These are phyloP conservation scores for Cynoglossus semilaevis DNA, from an alignment of 2,113 vertebrate species.

Conservation along the genomic window DNA sequence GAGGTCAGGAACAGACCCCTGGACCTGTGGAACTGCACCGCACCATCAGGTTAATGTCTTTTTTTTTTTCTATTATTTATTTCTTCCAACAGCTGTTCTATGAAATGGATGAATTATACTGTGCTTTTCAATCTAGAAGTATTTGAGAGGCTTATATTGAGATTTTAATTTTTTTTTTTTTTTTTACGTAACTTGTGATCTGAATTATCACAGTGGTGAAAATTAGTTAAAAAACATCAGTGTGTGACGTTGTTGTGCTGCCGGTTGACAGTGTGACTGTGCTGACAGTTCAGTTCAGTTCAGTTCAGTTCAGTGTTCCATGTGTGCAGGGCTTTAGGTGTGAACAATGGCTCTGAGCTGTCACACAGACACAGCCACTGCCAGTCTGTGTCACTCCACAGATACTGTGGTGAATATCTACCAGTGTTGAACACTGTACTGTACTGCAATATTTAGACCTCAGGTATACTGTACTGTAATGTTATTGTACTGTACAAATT, in stretches of 20 bases:
- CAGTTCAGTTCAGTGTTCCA: slow-evolving; percentile 39
- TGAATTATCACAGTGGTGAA: too few relatives aligned
- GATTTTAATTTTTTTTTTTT: too few relatives aligned
- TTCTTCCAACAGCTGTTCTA: background rate
- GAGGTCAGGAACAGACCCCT: slow-evolving; percentile 44
- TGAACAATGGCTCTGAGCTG: slow-evolving; percentile 62
- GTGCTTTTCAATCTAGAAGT: too few relatives aligned
- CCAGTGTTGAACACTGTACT: too few relatives aligned
- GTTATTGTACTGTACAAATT: too few relatives aligned
- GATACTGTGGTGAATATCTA: too few relatives aligned
- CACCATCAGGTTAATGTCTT: background rate
- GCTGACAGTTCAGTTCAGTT: slow-evolving; percentile 67
- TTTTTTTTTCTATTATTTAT: background rate
- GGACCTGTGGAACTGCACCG: slow-evolving; percentile 6
- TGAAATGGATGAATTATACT: too few relatives aligned
- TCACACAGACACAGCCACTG: slow-evolving; percentile 61
- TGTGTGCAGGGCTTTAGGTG: slow-evolving; percentile 51
- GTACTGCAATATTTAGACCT: too few relatives aligned
- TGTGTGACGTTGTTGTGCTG: slow-evolving; percentile 16
- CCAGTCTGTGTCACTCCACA: slow-evolving; percentile 5
- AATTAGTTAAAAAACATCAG: too few relatives aligned
- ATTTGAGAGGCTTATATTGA: too few relatives aligned
- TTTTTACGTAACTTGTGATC: too few relatives aligned
- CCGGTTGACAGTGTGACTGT: slow-evolving; percentile 42
- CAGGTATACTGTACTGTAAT: too few relatives aligned